phyloP scores from a whole-genome alignment of 2,113 vertebrate species.

The Zapornia atra region DNA sequence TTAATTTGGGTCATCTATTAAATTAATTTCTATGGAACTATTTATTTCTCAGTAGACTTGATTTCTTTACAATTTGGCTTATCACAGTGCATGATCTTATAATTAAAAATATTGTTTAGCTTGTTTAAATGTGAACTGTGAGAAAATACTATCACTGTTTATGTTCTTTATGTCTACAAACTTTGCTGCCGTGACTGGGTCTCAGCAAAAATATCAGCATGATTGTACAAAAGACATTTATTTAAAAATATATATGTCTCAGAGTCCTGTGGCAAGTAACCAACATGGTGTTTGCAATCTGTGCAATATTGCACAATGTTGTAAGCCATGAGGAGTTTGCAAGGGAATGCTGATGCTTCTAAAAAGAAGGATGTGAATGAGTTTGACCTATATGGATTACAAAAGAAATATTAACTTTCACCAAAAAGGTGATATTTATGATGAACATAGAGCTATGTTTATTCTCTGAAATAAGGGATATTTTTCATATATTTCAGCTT shows the following conservation, averaged over 20 bases:
- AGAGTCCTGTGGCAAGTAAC: not conserved
- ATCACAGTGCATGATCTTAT: not conserved
- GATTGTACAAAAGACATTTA: not conserved
- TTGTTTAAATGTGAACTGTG: not conserved
- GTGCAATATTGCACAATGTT: not conserved
- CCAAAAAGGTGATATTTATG: not conserved
- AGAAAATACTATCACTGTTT: not conserved
- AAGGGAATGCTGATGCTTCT: not conserved
- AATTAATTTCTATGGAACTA: not conserved
- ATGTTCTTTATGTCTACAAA: not conserved
- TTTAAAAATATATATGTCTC: not conserved
- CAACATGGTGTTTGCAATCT: not conserved
- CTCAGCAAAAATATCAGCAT: not conserved
- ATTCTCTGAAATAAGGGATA: not conserved
- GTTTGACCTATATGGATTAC: not conserved
- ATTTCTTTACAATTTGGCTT: not conserved
- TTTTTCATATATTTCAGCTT: slow-evolving; percentile 22
- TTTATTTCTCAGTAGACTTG: not conserved
- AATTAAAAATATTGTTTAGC: not conserved
- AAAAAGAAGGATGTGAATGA: not conserved
- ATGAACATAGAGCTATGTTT: not conserved
- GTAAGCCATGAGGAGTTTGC: rapidly evolving
- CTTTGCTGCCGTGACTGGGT: not conserved
- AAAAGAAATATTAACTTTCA: not conserved
- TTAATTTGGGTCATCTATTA: not conserved